Conservation (phyloP, 2,113 vertebrate species). For the Pomatorhinus ruficollis region DNA sequence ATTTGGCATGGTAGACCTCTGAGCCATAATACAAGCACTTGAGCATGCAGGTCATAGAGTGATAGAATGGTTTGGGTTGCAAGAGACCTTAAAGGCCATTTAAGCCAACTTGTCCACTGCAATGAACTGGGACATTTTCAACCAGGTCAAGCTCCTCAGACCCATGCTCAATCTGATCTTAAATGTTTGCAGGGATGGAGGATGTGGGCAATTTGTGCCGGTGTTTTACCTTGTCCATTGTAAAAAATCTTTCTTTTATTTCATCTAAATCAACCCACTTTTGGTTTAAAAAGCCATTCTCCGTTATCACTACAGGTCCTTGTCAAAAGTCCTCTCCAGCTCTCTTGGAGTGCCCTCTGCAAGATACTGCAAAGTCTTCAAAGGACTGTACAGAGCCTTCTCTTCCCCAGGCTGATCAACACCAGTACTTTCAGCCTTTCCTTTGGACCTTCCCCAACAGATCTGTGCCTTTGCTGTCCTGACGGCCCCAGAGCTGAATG, state of each 20-base stretch:
- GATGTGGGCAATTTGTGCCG: not conserved
- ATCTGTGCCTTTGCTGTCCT: not conserved
- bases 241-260: not conserved
- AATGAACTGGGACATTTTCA: not conserved
- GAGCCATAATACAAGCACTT: not conserved
- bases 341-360: not conserved
- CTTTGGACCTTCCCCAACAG: not conserved
- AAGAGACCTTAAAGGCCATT: not conserved
- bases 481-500: not conserved
- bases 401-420: not conserved
- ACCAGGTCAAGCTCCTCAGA: not conserved
- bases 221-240: not conserved
- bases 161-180: rapidly evolving
- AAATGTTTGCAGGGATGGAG: not conserved
- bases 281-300: not conserved
- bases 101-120: not conserved
- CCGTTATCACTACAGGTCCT: too few relatives aligned
- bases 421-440: not conserved
- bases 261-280: not conserved
- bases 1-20: not conserved
- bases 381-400: too few relatives aligned
- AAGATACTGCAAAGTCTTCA: not conserved
- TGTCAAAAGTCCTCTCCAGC: not conserved
- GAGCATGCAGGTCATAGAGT: not conserved
- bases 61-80: not conserved